Evolutionary conservation across 2,888 invertebrate genomes (phyloP).

Genomic region (Agonopterix heracliana): DNA sequence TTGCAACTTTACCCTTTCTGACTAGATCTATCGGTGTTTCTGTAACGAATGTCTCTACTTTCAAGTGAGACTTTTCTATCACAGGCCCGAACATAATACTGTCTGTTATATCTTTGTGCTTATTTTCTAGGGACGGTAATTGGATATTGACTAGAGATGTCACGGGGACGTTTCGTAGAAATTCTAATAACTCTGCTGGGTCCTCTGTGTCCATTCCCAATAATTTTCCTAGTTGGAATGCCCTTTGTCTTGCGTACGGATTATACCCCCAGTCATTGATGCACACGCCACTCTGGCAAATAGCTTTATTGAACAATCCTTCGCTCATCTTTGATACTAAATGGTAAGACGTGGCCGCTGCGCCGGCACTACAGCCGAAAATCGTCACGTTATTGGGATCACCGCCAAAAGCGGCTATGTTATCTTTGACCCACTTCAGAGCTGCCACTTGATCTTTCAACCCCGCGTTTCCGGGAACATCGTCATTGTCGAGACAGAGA

Average conservation of each 20-base stretch:
- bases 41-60: slow-evolving; percentile 45
- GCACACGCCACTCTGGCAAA: slow-evolving; percentile 69
- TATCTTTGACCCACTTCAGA: slow-evolving; percentile 63
- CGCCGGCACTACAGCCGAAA: slow-evolving; percentile 69
- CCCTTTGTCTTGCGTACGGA: slow-evolving; percentile 47
- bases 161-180: slow-evolving; percentile 43
- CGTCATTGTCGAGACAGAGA: slow-evolving; percentile 59
- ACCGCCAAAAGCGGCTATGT: slow-evolving; percentile 60
- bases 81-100: slow-evolving; percentile 60
- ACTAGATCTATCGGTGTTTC: slow-evolving; percentile 42
- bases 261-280: slow-evolving; percentile 63
- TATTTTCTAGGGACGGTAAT: slow-evolving; percentile 40
- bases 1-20: slow-evolving; percentile 37
- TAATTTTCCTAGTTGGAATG: slow-evolving; percentile 58
- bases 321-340: slow-evolving; percentile 58
- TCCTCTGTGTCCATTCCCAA: slow-evolving; percentile 59
- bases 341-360: slow-evolving; percentile 54
- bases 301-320: slow-evolving; percentile 63
- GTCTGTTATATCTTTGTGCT: slow-evolving; percentile 46
- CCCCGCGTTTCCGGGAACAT: slow-evolving; percentile 68
- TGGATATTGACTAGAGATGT: slow-evolving; percentile 47
- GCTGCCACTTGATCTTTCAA: slow-evolving; percentile 70
- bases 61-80: slow-evolving; percentile 46
- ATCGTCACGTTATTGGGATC: slow-evolving; percentile 59
- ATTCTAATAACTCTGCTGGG: slow-evolving; percentile 45